A percentile compares a stretch with the other conserved stretches of the same genome.
Conservation (phyloP, 2,113 vertebrate genomes). For the Petrocephalus microphthalmus region DNA sequence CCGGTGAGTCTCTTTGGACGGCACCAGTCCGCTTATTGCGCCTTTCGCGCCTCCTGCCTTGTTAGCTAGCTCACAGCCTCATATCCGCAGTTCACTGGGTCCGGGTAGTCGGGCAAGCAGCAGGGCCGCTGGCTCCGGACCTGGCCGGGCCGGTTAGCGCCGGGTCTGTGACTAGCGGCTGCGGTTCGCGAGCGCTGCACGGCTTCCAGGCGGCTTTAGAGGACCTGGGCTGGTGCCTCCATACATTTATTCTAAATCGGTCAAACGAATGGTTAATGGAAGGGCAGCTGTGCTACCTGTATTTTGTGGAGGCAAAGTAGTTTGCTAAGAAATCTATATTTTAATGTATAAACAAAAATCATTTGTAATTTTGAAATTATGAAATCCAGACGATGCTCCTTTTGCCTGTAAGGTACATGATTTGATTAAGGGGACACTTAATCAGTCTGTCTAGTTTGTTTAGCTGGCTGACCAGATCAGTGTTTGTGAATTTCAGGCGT, state of each 20-base stretch:
- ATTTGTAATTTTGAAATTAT: not conserved
- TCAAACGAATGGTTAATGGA: not conserved
- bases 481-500: slow-evolving; percentile 67
- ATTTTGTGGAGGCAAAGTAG: not conserved
- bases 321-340: not conserved
- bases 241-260: not conserved
- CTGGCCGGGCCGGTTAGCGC: not conserved
- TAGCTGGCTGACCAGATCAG: not conserved
- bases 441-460: not conserved
- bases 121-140: not conserved
- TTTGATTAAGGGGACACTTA: not conserved
- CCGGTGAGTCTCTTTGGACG: not conserved
- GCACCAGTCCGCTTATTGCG: not conserved
- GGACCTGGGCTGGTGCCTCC: not conserved
- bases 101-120: not conserved
- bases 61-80: not conserved
- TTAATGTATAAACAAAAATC: not conserved
- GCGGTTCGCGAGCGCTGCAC: too few species aligned
- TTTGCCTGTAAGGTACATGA: not conserved
- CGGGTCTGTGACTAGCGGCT: not conserved
- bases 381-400: not conserved
- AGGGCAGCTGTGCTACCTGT: not conserved
- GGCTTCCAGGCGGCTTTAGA: not conserved
- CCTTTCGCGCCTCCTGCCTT: too few species aligned
- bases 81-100: not conserved